A percentile compares a stretch with the other conserved stretches of the same genome.
Evolutionary conservation across 2,888 invertebrate species (phyloP).

Genomic region (Pimpla rufipes): DNA sequence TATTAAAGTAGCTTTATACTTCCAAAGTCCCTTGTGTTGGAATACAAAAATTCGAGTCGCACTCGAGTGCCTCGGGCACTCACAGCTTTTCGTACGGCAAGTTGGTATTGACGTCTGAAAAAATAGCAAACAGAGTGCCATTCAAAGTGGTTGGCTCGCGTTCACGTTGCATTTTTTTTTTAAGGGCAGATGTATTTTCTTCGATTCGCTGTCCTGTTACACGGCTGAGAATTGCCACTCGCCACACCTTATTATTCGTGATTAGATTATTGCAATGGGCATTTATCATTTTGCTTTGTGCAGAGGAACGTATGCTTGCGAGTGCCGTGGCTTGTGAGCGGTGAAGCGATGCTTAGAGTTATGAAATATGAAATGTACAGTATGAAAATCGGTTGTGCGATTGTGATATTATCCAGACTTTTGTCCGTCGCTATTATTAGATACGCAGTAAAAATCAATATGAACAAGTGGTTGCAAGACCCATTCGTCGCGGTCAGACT

Average conservation of each 20-base stretch:
- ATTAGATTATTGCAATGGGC: slow-evolving; percentile 5
- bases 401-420: slow-evolving; percentile 41
- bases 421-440: slow-evolving; percentile 52
- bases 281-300: slow-evolving; percentile 41
- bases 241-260: slow-evolving; percentile 26
- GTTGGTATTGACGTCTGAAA: slow-evolving; percentile 95
- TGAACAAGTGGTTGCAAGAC: slow-evolving; percentile 59
- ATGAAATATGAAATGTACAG: slow-evolving; percentile 36
- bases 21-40: slow-evolving; percentile 83
- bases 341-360: slow-evolving; percentile 27
- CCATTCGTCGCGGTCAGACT: slow-evolving; percentile 32
- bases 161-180: slow-evolving; percentile 25
- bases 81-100: slow-evolving; percentile 97
- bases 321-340: slow-evolving; percentile 37
- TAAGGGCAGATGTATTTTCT: slow-evolving; percentile 1
- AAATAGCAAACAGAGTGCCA: slow-evolving; percentile 83
- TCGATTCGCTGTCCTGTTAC: background rate
- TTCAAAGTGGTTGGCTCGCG: slow-evolving; percentile 75
- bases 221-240: slow-evolving; percentile 14
- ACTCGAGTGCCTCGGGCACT: slow-evolving; percentile 86
- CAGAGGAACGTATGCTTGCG: slow-evolving; percentile 55
- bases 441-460: slow-evolving; percentile 62
- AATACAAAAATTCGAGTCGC: slow-evolving; percentile 85
- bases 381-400: slow-evolving; percentile 38
- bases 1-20: slow-evolving; percentile 74